Evolutionary conservation across 2,113 vertebrate species (phyloP).

Genomic region (Cavia porcellus): DNA sequence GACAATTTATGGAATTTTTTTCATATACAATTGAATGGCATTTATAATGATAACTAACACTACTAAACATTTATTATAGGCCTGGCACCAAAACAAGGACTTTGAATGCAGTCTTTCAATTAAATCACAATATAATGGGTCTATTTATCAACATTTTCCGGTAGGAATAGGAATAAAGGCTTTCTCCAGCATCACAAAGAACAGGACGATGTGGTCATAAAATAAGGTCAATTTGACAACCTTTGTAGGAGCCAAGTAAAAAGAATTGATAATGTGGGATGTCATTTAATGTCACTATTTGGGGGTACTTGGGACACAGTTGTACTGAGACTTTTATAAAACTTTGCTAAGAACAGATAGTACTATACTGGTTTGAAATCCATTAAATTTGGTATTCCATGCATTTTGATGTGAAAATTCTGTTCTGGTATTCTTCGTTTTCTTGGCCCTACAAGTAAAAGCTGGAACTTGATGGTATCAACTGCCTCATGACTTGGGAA

Average conservation of each 20-base stretch:
- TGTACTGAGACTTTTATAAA: not conserved
- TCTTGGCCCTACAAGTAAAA: not conserved
- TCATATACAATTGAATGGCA: not conserved
- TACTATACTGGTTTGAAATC: not conserved
- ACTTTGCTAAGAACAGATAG: not conserved
- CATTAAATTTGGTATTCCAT: not conserved
- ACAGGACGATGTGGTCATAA: not conserved
- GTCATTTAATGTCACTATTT: not conserved
- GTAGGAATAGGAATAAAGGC: not conserved
- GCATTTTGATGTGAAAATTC: not conserved
- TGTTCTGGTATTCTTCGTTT: not conserved
- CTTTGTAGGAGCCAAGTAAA: not conserved
- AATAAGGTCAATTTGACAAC: not conserved
- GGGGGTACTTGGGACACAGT: not conserved
- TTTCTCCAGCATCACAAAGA: not conserved
- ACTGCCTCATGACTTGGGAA: not conserved
- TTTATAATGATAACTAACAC: not conserved
- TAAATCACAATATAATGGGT: slow-evolving; percentile 46
- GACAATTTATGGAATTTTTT: slow-evolving; percentile 17
- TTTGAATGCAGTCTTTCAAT: slow-evolving; percentile 3
- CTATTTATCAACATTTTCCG: slow-evolving; percentile 8
- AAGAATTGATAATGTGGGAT: not conserved
- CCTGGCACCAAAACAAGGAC: not conserved
- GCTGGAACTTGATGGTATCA: not conserved
- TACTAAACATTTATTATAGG: not conserved